Base-by-base conservation (phyloP, 2,888 invertebrate genomes). In the Arge pagana region DNA sequence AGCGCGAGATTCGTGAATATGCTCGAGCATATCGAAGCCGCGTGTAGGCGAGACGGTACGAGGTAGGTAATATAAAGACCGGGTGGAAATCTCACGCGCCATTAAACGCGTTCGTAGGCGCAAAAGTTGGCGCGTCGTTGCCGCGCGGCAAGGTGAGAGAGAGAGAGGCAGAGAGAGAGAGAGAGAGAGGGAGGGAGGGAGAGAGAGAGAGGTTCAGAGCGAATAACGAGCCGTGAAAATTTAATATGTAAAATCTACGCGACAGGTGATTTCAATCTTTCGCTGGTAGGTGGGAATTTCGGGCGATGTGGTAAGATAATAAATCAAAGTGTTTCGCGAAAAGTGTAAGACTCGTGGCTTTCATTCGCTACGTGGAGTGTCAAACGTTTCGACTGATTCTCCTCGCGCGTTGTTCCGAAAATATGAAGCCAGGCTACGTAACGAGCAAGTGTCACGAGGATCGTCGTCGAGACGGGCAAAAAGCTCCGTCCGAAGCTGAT, bases 171-270 rank as follows among this genome's bases (percentile, higher is more conserved):
- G 11, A 10, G 16, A 33, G 13, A 19, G 11, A 11, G 6, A n/a
- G 19, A 39, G 39, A 21, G 7, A 7, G 11, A 11, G 16, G 16
- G 21, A 11, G 11, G 11, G 8, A 7, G 19, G 10, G n/a, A 39
- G 16, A 15, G 18, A 18, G 37, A n/a, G n/a, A 18, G 37, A 5
- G 15, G 37, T 7, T 15, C 11, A n/a, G 33, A 13, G 10, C 15
- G 37, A 24, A 50, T 33, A 43, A 42, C 50, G 36, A 50, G 35
- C 50, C 42, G 36, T 43, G 50, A 50, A 50, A 42, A 50, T 50
- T 50, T 42, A 50, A 50, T 50, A 51, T 36, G 42, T 36, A 11
- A 43, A 43, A 51, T 43, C 36, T 51, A 24, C 41, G 28, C 35
- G 50, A 50, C 41, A 40, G 42, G 31, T 30, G 24, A 42, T 42